Base-by-base conservation (phyloP, 2,113 vertebrate species). In the Oncorhynchus masou region DNA sequence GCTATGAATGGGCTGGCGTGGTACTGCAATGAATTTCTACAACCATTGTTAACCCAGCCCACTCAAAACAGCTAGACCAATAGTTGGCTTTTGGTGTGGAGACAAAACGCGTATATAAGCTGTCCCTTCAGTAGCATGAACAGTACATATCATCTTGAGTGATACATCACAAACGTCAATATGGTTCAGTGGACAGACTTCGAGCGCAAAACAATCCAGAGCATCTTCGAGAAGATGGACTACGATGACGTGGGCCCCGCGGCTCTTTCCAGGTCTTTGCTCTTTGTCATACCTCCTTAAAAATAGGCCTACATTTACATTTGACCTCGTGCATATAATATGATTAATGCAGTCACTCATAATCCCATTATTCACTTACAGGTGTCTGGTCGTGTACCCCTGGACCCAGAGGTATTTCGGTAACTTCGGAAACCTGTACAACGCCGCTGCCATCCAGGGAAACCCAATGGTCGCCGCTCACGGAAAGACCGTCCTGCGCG, bases 361-460 rank as follows among this genome's bases (percentile, higher is more conserved):
- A 16, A 54, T 16, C 1, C 16, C 15, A 13, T 15, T 34, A 15
- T 59, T 29, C 65, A 51, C 19, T 29, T 69, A 16, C 48, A 90
- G 89, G 71, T 84, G 95, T 72, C 94, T 96, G 78, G 0, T 9
- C 57, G 88, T 87, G 79, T 91, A 79, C 80, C 95, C 94, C 0
- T 86, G 81, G 84, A 92, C 91, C 0, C 96, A 95, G 92, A 94
- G 93, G 76, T 95, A 96, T 82, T 96, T 96, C 83, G 81, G 88
- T 15, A 86, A 92, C 73, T 95, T 94, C 0, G 92, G 85, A 20
- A 87, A 94, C 68, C 82, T 95, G 75, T 90, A 88, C 86, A 81
- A 75, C 1, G 91, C 92, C 73, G 94, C 94, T 0, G 68, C 75
- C 25, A 87, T 79, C 5, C 25, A 7, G 19, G 68, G 31, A 19